Evolutionary conservation across 2,888 invertebrate genomes (phyloP).

Genomic region (Andrena praecox): DNA sequence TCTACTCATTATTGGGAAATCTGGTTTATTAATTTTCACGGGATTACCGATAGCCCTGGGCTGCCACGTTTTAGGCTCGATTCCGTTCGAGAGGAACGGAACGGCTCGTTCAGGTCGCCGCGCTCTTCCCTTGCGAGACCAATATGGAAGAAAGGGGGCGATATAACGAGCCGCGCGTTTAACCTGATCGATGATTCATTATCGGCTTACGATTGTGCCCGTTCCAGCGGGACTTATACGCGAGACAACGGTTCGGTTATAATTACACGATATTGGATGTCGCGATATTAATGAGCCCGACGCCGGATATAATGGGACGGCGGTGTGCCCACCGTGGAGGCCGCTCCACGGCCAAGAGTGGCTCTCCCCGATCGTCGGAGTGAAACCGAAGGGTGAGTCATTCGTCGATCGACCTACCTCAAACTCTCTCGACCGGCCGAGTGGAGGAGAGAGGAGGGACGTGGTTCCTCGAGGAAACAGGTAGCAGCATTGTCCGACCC

Average conservation of each 20-base stretch:
- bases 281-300: conserved; percentile 70
- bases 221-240: conserved; percentile 50
- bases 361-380: conserved; percentile 57
- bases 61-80: neutral
- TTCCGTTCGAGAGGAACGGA: neutral
- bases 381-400: conserved; percentile 70
- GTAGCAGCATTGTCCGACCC: conserved; percentile 40
- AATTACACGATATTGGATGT: conserved; percentile 73
- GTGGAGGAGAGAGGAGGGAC: conserved; percentile 22
- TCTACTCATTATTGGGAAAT: neutral
- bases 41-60: neutral
- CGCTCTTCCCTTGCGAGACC: neutral
- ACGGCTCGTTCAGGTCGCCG: neutral
- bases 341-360: conserved; percentile 54
- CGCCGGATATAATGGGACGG: conserved; percentile 69
- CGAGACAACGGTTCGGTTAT: conserved; percentile 61
- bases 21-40: neutral
- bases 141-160: conserved; percentile 39
- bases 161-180: conserved; percentile 35
- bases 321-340: conserved; percentile 68
- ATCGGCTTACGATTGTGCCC: conserved; percentile 40
- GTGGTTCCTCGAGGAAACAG: conserved; percentile 37
- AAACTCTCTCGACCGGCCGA: conserved; percentile 64
- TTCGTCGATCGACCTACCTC: conserved; percentile 75
- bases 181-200: conserved; percentile 63